These are phyloP conservation scores for Xenentodon cancila DNA, from an alignment of 2,797 vertebrate genomes.

Conservation along the genomic window DNA sequence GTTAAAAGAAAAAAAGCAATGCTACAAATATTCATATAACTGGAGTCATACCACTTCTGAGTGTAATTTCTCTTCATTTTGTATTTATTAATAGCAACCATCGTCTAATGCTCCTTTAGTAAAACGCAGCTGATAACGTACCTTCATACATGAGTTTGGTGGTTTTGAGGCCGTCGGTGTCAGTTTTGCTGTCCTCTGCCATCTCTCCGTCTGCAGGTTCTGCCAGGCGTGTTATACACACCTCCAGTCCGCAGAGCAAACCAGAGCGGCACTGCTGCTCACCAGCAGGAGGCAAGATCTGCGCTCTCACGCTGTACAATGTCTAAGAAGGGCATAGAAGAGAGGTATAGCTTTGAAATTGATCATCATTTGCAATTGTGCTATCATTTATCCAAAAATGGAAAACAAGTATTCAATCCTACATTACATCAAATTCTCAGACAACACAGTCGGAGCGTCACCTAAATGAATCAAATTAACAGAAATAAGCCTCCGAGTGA, in stretches of 20 bases:
- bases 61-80: too few relatives aligned
- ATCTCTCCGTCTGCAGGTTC: slow-evolving; percentile 87
- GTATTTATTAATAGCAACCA: too few relatives aligned
- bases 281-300: slow-evolving; percentile 87
- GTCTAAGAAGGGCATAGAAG: slow-evolving; percentile 81
- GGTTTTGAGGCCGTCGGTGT: slow-evolving; percentile 85
- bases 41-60: too few relatives aligned
- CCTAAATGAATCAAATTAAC: not conserved
- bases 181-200: slow-evolving; percentile 89
- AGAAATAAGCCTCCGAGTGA: not conserved
- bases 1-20: too few relatives aligned
- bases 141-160: slow-evolving; percentile 97
- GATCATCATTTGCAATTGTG: too few relatives aligned
- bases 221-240: slow-evolving; percentile 89
- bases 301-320: slow-evolving; percentile 87
- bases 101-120: too few relatives aligned
- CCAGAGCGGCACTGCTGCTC: slow-evolving; percentile 90
- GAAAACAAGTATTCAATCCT: too few relatives aligned
- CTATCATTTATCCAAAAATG: too few relatives aligned
- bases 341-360: not conserved
- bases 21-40: too few relatives aligned
- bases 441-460: not conserved
- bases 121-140: slow-evolving; percentile 51
- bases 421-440: too few relatives aligned
- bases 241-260: slow-evolving; percentile 90